These are phyloP conservation scores for Cryptus armator DNA, from an alignment of 2,888 invertebrate species.

Conservation along the genomic window DNA sequence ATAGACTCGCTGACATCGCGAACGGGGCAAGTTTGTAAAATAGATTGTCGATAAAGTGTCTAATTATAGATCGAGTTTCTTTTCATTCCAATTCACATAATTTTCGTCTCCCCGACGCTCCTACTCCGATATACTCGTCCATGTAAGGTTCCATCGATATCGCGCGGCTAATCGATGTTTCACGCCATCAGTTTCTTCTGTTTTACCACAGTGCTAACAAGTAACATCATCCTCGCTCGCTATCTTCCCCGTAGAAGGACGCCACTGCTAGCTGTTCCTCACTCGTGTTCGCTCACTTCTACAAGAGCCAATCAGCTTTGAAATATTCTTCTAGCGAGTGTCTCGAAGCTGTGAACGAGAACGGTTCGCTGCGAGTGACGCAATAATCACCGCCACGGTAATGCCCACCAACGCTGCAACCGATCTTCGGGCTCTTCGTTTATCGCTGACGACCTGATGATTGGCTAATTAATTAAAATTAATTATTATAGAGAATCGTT, in stretches of 20 bases:
- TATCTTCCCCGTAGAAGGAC: conserved; percentile 39
- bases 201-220: conserved; percentile 9
- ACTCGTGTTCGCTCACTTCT: neutral
- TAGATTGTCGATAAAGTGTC: conserved; percentile 9
- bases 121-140: neutral
- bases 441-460: conserved; percentile 67
- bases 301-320: conserved; percentile 22
- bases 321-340: conserved; percentile 14
- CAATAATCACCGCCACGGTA: conserved; percentile 59
- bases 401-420: conserved; percentile 71
- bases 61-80: conserved; percentile 45
- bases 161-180: conserved; percentile 61
- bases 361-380: conserved; percentile 64
- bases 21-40: conserved; percentile 19
- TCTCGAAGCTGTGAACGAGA: conserved; percentile 11
- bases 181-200: conserved; percentile 57
- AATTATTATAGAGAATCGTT: conserved; percentile 74
- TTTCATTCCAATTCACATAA: conserved; percentile 42
- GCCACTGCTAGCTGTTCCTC: neutral
- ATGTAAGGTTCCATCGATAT: conserved; percentile 54
- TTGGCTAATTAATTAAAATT: conserved; percentile 78
- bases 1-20: neutral
- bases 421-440: conserved; percentile 60
- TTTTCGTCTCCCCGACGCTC: conserved; percentile 39
- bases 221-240: conserved; percentile 17